phyloP scores from a whole-genome alignment of 1,140 invertebrate genomes.

The Dinoponera quadriceps region DNA sequence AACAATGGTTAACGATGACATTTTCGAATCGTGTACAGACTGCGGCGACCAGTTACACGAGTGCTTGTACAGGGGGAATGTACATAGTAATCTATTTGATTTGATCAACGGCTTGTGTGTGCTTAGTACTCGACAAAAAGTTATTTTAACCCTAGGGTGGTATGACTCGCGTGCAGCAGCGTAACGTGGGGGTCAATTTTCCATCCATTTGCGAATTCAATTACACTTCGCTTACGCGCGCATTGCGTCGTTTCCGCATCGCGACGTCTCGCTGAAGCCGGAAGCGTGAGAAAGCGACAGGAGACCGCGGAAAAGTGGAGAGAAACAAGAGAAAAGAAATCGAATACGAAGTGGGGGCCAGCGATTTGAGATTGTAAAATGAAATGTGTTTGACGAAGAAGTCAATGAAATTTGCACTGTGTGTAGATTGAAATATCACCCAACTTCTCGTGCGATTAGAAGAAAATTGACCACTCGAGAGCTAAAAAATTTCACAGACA shows the following conservation, averaged over 20 bases:
- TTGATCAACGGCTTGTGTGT: conserved; percentile 59
- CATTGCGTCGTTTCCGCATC: not conserved
- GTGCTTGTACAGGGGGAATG: conserved; percentile 56
- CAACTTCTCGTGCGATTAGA: no score
- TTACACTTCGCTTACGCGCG: not conserved
- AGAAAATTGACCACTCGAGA: no score
- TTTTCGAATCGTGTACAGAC: conserved; percentile 47
- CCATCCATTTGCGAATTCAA: conserved; percentile 22
- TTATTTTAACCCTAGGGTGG: conserved; percentile 55
- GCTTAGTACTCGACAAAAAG: conserved; percentile 54
- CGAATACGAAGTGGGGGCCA: no score
- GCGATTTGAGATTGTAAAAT: no score
- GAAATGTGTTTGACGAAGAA: no score
- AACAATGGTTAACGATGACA: conserved; percentile 59
- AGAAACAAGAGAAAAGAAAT: no score
- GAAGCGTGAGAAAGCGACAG: not conserved
- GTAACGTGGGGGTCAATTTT: conserved; percentile 23
- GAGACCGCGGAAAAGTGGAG: no score
- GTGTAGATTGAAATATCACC: no score
- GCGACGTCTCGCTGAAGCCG: not conserved
- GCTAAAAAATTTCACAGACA: no score
- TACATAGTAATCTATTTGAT: conserved; percentile 62
- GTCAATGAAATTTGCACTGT: no score
- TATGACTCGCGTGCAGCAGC: conserved; percentile 27
- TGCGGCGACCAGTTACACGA: conserved; percentile 50